Evolutionary conservation across 1,140 invertebrate species (phyloP), one percentile per base, ranked within the genome.

Genomic region (Macrocentrus cingulum): DNA sequence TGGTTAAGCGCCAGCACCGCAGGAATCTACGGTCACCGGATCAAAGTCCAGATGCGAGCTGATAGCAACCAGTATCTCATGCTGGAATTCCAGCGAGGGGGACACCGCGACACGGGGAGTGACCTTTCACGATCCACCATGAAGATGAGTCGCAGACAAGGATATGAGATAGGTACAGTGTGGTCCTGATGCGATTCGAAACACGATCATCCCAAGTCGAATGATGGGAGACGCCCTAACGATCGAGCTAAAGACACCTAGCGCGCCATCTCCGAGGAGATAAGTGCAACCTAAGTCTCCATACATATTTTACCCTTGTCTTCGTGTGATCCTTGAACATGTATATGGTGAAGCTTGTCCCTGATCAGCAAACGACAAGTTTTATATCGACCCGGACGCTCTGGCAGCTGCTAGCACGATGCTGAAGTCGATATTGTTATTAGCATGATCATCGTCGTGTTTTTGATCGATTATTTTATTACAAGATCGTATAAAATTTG

Each of bases 221-320:
- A 36, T 4, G 44, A 41, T 18, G 32, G 18, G 32, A 64, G 62
- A 69, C 60, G 65, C 64, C 69, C 66, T 60, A 61, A 20, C 45
- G 56, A 62, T 58, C 62, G 65, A 60, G 46, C 65, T 65, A 68
- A 61, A 69, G 71, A 63, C 68, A 77, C 77, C 65, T 63, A 64
- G 61, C 55, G 72, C 73, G 75, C 72, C 76, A 79, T 77, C 74
- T 79, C 65, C 62, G 29, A 58, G 62, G 39, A 49, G 62, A 67
- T 63, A 59, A 60, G 56, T 59, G 60, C 59, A 68, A 65, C 37
- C 46, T 39, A 25, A 37, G 6, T 15, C 34, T 41, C 25, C 42
- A 36, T 48, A 16, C 42, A 18, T 49, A 6, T 54, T 37, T 50
- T 49, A 41, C 54, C 32, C 16, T 52, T 42, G 52, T 46, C 45